Conservation (phyloP, 2,797 vertebrate species). For the Anableps anableps region DNA sequence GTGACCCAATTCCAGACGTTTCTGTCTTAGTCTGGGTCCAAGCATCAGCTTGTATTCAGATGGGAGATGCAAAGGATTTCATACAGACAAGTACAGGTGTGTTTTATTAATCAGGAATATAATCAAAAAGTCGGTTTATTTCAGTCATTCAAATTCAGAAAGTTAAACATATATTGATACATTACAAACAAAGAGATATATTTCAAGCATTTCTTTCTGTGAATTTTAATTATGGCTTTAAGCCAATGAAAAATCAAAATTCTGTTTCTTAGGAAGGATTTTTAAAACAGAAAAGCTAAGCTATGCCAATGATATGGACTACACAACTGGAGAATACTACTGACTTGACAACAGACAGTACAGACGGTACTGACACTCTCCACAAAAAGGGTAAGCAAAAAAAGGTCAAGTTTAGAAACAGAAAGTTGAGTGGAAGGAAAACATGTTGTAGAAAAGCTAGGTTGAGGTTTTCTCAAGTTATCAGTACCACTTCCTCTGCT, state of each 20-base stretch:
- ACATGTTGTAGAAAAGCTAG: neutral
- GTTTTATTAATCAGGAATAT: neutral
- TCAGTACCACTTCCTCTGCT: neutral
- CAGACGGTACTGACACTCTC: neutral
- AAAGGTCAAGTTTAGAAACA: neutral
- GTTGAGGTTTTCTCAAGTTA: neutral
- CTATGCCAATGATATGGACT: neutral
- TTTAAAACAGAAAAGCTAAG: neutral
- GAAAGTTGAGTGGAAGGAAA: neutral
- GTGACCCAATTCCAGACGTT: slow-evolving; percentile 78
- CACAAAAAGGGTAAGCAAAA: neutral
- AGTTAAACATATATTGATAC: neutral
- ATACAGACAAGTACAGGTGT: slow-evolving; percentile 9
- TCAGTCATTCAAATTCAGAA: neutral
- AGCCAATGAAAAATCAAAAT: neutral
- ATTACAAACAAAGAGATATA: neutral
- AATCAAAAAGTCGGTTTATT: neutral
- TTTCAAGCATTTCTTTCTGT: neutral
- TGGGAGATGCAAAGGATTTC: slow-evolving; percentile 40
- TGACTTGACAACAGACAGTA: neutral
- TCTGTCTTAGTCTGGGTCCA: slow-evolving; percentile 45
- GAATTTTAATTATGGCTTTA: neutral
- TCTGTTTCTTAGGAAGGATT: neutral
- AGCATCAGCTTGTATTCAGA: slow-evolving; percentile 52
- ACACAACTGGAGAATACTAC: neutral